A percentile compares a stretch with the other conserved stretches of the same genome.
Evolutionary conservation across 2,113 vertebrate genomes (phyloP).

Genomic region (Pseudorasbora parva): DNA sequence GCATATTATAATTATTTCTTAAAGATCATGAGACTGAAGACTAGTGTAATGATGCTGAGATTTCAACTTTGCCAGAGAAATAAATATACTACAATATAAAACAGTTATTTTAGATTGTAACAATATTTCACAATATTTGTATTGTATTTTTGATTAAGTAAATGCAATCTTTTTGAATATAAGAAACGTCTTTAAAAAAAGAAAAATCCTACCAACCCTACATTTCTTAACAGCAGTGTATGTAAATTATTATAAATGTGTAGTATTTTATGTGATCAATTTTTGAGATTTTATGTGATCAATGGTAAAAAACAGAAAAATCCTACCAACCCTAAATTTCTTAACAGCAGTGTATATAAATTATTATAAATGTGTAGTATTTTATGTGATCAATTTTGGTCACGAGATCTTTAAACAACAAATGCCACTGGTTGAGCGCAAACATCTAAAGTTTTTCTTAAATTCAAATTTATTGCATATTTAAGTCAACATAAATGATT

Average conservation of each 20-base stretch:
- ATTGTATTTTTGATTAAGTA: neutral
- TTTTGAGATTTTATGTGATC: too few species aligned
- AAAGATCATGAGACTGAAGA: neutral
- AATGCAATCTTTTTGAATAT: neutral
- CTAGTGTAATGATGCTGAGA: neutral
- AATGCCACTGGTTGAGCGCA: neutral
- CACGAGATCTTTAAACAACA: neutral
- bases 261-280: too few species aligned
- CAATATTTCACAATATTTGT: neutral
- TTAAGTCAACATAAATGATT: neutral
- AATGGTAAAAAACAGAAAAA: too few species aligned
- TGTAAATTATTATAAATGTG: too few species aligned
- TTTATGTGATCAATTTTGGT: too few species aligned
- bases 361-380: neutral
- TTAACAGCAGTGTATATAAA: neutral
- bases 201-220: too few species aligned
- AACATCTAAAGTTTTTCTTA: neutral
- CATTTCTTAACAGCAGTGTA: too few species aligned
- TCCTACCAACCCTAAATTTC: neutral
- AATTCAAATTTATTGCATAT: neutral
- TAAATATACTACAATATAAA: neutral
- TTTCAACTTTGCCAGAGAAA: neutral
- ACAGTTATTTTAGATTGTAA: neutral
- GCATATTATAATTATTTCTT: neutral
- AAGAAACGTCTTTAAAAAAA: neutral